Conservation (phyloP, 2,797 vertebrate species). For the Xerus rutilus region DNA sequence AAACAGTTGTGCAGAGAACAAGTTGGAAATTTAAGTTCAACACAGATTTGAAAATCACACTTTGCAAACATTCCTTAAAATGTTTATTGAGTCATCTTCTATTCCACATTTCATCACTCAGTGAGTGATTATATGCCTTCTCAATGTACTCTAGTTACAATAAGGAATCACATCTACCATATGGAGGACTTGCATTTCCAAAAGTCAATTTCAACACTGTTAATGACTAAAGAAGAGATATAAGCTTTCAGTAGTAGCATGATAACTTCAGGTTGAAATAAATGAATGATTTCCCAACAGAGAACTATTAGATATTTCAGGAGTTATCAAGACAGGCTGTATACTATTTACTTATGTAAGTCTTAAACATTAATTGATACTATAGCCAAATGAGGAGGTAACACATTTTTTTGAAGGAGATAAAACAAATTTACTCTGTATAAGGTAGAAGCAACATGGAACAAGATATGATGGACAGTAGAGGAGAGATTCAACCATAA, state of each 20-base stretch:
- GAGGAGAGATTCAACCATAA: neutral
- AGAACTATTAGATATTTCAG: neutral
- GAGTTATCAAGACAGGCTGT: neutral
- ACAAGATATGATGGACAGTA: neutral
- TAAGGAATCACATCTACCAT: neutral
- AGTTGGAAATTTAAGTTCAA: conserved; percentile 72
- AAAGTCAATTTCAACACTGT: conserved; percentile 19
- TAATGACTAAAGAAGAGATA: neutral
- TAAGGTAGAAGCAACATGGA: neutral
- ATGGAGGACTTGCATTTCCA: conserved; percentile 35
- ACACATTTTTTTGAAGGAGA: neutral
- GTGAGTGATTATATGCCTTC: conserved; percentile 52
- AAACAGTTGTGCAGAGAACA: conserved; percentile 69
- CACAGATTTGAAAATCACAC: conserved; percentile 77
- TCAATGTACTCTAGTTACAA: conserved; percentile 51
- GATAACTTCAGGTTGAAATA: neutral
- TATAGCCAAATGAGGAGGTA: conserved; percentile 1
- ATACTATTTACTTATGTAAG: neutral
- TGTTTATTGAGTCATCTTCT: conserved; percentile 77
- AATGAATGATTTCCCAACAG: neutral
- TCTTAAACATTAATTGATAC: neutral
- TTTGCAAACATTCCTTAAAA: conserved; percentile 78
- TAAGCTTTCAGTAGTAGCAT: neutral
- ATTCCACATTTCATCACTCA: conserved; percentile 32
- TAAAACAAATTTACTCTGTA: neutral